Conservation (phyloP, 2,888 invertebrate species). For the Lampropteryx suffumata region DNA sequence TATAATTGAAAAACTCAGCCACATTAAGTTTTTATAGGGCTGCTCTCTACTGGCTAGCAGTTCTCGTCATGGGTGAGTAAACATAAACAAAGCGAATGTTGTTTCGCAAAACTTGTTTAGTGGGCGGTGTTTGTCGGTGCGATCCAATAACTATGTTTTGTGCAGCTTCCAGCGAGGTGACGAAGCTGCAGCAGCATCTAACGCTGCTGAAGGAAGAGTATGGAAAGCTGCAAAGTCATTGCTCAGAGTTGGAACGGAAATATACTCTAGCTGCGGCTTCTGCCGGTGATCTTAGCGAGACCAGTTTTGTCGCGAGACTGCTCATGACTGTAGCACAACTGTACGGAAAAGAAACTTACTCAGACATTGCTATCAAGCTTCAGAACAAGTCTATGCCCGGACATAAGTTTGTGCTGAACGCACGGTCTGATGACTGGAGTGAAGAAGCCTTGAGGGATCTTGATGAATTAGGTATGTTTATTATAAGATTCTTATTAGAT, state of each 20-base stretch:
- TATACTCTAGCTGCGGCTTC: conserved; percentile 90
- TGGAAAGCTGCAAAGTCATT: conserved; percentile 92
- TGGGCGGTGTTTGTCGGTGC: conserved; percentile 65
- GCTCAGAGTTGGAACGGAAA: conserved; percentile 92
- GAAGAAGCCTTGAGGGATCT: conserved; percentile 86
- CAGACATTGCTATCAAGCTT: conserved; percentile 91
- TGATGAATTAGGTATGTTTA: conserved; percentile 84
- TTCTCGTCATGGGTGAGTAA: conserved; percentile 72
- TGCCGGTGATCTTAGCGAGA: conserved; percentile 84
- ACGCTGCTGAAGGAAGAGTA: conserved; percentile 94
- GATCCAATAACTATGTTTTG: conserved; percentile 54
- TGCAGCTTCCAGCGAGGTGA: conserved; percentile 83
- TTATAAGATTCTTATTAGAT: conserved; percentile 4
- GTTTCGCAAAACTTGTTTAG: conserved; percentile 48
- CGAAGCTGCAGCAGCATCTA: conserved; percentile 92
- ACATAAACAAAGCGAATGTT: conserved; percentile 38
- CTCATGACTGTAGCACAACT: conserved; percentile 91
- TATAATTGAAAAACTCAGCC: conserved; percentile 38
- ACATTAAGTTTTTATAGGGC: conserved; percentile 43
- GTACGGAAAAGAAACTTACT: conserved; percentile 90
- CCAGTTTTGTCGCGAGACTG: conserved; percentile 93
- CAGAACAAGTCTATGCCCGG: conserved; percentile 88
- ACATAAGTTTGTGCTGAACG: conserved; percentile 94
- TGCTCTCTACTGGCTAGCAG: conserved; percentile 38
- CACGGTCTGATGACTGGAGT: conserved; percentile 94